Conservation (phyloP, 2,888 invertebrate species). For the Neelides folsomi region DNA sequence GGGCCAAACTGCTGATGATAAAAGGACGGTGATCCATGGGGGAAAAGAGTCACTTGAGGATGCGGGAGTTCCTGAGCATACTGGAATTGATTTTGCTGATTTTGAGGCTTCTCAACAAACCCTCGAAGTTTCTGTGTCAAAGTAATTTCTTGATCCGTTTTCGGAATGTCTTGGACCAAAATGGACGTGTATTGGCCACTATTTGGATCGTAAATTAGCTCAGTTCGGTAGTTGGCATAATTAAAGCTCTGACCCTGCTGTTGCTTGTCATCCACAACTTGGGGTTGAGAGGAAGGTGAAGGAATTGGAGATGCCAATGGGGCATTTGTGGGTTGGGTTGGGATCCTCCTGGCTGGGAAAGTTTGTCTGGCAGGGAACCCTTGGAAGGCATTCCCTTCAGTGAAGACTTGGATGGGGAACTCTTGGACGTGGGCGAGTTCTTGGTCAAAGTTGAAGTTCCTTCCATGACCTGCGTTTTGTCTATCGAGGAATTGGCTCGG, state of each 20-base stretch:
- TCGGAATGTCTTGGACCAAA: constrained; percentile 57
- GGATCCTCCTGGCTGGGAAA: constrained; percentile 14
- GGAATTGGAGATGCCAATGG: constrained; percentile 31
- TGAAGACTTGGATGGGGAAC: constrained; percentile 12
- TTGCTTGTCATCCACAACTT: not conserved
- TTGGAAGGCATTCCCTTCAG: constrained; percentile 1
- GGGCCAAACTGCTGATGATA: constrained; percentile 8
- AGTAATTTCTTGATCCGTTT: constrained; percentile 48
- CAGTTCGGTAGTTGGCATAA: constrained; percentile 53
- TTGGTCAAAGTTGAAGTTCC: constrained; percentile 6
- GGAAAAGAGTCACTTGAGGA: not conserved
- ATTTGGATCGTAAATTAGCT: constrained; percentile 60
- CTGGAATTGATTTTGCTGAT: constrained; percentile 18
- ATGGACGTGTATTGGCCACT: constrained; percentile 67
- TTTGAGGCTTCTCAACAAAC: constrained; percentile 47
- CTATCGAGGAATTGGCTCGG: not conserved
- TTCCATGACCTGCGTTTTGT: not conserved
- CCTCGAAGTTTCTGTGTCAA: constrained; percentile 62
- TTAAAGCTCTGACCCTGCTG: constrained; percentile 3
- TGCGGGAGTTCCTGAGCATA: constrained; percentile 13
- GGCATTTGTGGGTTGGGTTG: constrained; percentile 29
- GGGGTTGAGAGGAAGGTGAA: constrained; percentile 37
- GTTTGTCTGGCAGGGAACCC: constrained; percentile 12
- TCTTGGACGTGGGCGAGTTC: constrained; percentile 7
- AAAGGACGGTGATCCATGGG: not conserved